A percentile compares a stretch with the other conserved stretches of the same genome.
Conservation (phyloP, 2,113 vertebrate species). For the Dipodomys stephensi region DNA sequence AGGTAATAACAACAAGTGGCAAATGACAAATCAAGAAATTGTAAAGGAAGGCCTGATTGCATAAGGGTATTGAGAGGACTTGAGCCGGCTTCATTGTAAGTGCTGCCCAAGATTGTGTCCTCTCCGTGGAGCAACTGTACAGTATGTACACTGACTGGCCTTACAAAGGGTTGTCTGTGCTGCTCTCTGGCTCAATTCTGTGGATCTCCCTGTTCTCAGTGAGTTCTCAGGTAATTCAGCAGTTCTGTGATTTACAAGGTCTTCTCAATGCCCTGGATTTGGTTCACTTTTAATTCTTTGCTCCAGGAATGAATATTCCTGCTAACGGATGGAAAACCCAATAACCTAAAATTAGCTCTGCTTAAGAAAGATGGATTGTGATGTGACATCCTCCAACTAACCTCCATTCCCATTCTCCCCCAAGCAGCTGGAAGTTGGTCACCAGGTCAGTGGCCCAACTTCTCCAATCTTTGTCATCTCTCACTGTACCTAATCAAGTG, state of each 20-base stretch:
- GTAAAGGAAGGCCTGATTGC: background rate
- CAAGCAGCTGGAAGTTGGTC: background rate
- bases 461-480: background rate
- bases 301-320: conserved; percentile 49
- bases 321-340: background rate
- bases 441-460: background rate
- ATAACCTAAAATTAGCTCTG: conserved; percentile 34
- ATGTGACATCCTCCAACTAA: background rate
- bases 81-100: background rate
- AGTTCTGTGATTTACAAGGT: conserved; percentile 51
- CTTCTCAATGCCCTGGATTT: background rate
- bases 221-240: background rate
- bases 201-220: background rate
- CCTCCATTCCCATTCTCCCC: background rate
- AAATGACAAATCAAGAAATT: conserved; percentile 4
- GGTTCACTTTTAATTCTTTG: conserved; percentile 38
- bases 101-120: conserved; percentile 8
- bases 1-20: background rate
- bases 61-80: background rate
- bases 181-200: background rate
- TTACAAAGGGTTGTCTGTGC: conserved; percentile 47
- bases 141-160: background rate
- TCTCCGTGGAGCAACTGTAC: background rate
- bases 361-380: background rate
- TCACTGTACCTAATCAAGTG: background rate